Conservation (phyloP, 37 sponge, comb jelly and placozoan genomes). For the Halisarca cf. caerulea region DNA sequence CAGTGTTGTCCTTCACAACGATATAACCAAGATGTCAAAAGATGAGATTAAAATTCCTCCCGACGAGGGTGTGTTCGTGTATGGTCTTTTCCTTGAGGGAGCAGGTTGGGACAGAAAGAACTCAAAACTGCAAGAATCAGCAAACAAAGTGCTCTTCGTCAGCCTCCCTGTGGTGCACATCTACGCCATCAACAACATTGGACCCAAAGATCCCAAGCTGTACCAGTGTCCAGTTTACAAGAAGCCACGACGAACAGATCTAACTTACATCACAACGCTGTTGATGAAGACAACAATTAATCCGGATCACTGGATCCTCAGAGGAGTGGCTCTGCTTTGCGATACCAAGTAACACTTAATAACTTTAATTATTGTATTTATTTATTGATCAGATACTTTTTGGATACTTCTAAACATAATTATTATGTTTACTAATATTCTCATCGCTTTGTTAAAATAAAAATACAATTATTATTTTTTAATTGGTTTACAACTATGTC, state of each 20-base stretch:
- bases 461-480: too few species aligned
- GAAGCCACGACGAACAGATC: constrained; percentile 96
- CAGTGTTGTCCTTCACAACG: constrained; percentile 93
- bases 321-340: constrained; percentile 97
- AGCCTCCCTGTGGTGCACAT: constrained; percentile 91
- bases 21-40: constrained; percentile 82
- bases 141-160: constrained; percentile 92
- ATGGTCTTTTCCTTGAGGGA: constrained; percentile 96
- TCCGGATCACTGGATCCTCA: constrained; percentile 95
- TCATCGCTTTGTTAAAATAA: too few species aligned
- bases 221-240: constrained; percentile 99
- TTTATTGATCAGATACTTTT: too few species aligned
- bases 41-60: constrained; percentile 91
- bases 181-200: constrained; percentile 82
- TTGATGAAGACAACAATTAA: constrained; percentile 67
- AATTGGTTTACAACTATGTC: too few species aligned
- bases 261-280: constrained; percentile 94
- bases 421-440: too few species aligned
- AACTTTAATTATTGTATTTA: too few species aligned
- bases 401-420: too few species aligned
- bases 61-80: constrained; percentile 94
- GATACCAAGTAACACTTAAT: constrained; percentile 80
- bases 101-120: constrained; percentile 96
- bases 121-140: constrained; percentile 73
- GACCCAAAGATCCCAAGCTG: constrained; percentile 78